Base-by-base conservation (phyloP, 1,140 invertebrate species). In the Ceratina japonica region DNA sequence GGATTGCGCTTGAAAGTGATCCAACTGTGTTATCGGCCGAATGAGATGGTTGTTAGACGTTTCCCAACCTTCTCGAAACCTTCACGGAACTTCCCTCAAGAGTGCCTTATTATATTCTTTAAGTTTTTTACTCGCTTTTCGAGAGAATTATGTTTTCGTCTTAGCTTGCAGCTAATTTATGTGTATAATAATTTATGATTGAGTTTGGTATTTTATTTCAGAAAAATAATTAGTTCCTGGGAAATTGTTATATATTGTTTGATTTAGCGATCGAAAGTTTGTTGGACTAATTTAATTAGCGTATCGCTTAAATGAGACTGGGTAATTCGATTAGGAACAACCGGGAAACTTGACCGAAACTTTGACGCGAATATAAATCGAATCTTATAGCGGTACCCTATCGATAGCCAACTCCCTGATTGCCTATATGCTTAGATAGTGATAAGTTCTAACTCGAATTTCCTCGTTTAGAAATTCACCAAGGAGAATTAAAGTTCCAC, bases 301-400 rank as follows among this genome's bases (percentile, higher is more conserved):
- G 66, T 54, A 31, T 69, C 66, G 66, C 18, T 69, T 69, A 31
- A 24, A 54, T 69, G 4, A 51, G 24, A 54, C 16, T 10, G 37
- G 10, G 3, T 56, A 31, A 69, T 20, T 69, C 16, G 49, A 31
- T 69, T 56, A 69, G 51, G 27, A 68, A 5, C 51, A 4, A 15
- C 12, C 10, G 44, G 10, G 65, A 52, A 27, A 68, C 20, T 49
- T 66, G 37, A 44, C 31, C 37, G 64, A 66, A 66, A 66, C 37
- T 69, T 56, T 54, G 66, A 69, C 66, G 24, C 22, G 27, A 69
- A 54, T 51, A 8, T 69, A 69, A 69, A 69, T 69, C 66, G 51
- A 69, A 69, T 31, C 24, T 12, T 31, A 54, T 24, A 69, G 51
- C 37, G 37, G 2, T 44, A 27, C 10, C 51, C 31, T 54, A 69